Evolutionary conservation across 2,888 invertebrate species (phyloP), one percentile per base, ranked within the genome.

Genomic region (Fragum sueziense): DNA sequence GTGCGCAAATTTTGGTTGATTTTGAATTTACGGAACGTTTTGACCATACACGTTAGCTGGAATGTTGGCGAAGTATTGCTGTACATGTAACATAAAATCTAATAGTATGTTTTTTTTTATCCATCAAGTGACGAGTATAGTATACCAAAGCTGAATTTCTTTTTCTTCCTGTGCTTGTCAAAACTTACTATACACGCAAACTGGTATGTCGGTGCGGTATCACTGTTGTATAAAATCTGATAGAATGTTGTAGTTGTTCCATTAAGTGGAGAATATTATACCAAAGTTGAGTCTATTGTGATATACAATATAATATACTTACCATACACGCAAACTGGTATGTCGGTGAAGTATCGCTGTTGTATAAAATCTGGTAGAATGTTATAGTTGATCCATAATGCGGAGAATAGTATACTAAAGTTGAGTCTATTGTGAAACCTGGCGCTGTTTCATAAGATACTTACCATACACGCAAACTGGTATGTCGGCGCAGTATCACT

Each of bases 301-400:
- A n/a, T n/a, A n/a, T n/a, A n/a, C n/a, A n/a, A n/a, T n/a, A n/a
- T n/a, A n/a, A n/a, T 11, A 6, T 27, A 2, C 65, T 70, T 54
- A 76, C 76, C 31, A 76, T 52, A 41, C 76, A 76, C 9, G 76
- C 29, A 34, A 76, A 76, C 34, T 25, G 31, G 62, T 65, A 52
- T 31, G 34, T 37, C 9, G 68, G 41, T 4, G 67, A 61, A n/a
- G 68, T 22, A 31, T 71, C 76, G 1, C 68, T 54, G 34, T 82
- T 82, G 69, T 79, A 82, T 22, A 82, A 59, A 9, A 71, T 77
- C 51, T 82, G 82, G 31, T 82, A 82, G 34, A 74, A 76, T 1
- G 70, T 74, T 7, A 62, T 73, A 1, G 37, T 71, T 3, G 70
- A 59, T 1, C 74, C 68, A 4, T 65, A 52, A 11, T 61, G 57